Evolutionary conservation across 2,888 invertebrate species (phyloP).

Genomic region (Ichneumon xanthorius): DNA sequence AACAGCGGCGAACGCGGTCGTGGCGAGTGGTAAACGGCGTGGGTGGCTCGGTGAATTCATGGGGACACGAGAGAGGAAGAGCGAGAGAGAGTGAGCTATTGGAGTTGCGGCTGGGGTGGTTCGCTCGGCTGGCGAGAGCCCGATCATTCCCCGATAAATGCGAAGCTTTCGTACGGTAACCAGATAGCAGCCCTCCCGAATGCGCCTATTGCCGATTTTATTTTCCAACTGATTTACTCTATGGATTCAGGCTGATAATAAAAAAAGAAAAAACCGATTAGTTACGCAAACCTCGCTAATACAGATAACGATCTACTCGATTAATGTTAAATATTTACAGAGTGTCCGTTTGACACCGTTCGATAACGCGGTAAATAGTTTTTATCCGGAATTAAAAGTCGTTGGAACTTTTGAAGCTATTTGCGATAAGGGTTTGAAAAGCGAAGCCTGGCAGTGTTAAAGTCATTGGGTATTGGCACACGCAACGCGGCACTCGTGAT

Average conservation of each 20-base stretch:
- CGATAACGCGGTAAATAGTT: background rate
- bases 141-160: slow-evolving; percentile 69
- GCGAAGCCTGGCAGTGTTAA: slow-evolving; percentile 8
- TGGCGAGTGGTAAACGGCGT: slow-evolving; percentile 77
- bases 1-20: slow-evolving; percentile 79
- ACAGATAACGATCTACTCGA: slow-evolving; percentile 55
- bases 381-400: background rate
- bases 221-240: slow-evolving; percentile 69
- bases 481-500: slow-evolving; percentile 47
- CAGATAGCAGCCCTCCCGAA: slow-evolving; percentile 32
- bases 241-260: slow-evolving; percentile 17
- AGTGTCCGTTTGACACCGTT: slow-evolving; percentile 15
- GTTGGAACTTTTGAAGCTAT: background rate
- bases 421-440: slow-evolving; percentile 19
- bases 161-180: slow-evolving; percentile 59
- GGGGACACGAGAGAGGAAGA: slow-evolving; percentile 32
- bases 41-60: slow-evolving; percentile 51
- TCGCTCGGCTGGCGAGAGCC: slow-evolving; percentile 44
- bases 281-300: slow-evolving; percentile 48
- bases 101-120: slow-evolving; percentile 51
- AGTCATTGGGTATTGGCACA: background rate
- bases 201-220: slow-evolving; percentile 66
- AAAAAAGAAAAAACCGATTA: slow-evolving; percentile 21
- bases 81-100: slow-evolving; percentile 35
- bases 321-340: slow-evolving; percentile 37